Evolutionary conservation across 2,113 vertebrate genomes (phyloP), one percentile per base, ranked within the genome.

Genomic region (Miniopterus natalensis): DNA sequence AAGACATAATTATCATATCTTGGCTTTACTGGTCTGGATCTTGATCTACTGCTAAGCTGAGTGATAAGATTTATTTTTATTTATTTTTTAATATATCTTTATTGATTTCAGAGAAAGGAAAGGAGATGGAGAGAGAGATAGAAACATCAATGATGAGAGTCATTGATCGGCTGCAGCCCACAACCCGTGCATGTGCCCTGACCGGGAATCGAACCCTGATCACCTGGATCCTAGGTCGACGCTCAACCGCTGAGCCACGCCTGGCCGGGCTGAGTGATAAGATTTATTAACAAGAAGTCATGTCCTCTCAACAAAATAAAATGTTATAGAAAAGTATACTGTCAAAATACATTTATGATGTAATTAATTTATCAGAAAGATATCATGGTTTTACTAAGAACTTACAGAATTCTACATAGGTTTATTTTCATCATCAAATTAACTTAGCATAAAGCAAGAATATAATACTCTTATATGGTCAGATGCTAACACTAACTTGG

Each of bases 251-350:
- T 36, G 36, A 36, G 36, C 36, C 36, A 36, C 2, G 36, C 36
- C 36, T 36, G 36, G 36, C 36, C 36, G 36, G 36, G 70, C 1
- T 95, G 94, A 78, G 94, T 86, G 81, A 90, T 25, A 40, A 59
- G 1, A 83, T 90, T 88, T 96, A 96, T 93, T 94, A 77, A 86
- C 55, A 97, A 96, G 68, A 97, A 95, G 87, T 1, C 0, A 77
- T 78, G 79, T 92, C 68, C 94, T 97, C 93, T 71, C 59, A 80
- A 92, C 79, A 95, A 96, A 98, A 97, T 94, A 42, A 97, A 3
- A 95, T 42, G 93, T n/a, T 61, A 86, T 4, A 83, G 77, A 88
- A 91, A 92, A 81, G 36, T n/a, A 57, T 45, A 53, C 31, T 55
- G 8, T 14, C 66, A 77, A 75, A 90, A 86, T 31, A 79, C 18